Evolutionary conservation across 2,113 vertebrate species (phyloP), one percentile per base, ranked within the genome.

Genomic region (Athene cunicularia): DNA sequence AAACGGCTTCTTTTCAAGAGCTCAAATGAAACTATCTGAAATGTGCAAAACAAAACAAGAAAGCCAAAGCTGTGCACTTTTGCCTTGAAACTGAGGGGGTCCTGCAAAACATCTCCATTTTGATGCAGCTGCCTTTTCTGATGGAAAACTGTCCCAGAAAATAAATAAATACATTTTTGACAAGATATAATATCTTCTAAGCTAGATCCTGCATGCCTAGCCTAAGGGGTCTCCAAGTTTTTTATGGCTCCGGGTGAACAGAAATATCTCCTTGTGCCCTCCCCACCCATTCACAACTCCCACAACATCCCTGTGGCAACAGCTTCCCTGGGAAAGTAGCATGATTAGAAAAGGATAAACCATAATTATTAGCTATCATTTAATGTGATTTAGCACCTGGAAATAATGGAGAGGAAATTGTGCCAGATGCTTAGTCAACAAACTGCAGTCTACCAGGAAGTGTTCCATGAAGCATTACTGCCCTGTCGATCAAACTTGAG

Each of bases 291-390:
- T 21, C 86, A 21, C 94, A 67, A 67, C 86, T 79, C 91, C 91
- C 80, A 97, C 92, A 97, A 92, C 83, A 88, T 13, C 97, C 97
- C 96, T 81, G 95, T 97, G 93, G 96, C 93, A 97, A 95, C 88
- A 91, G 82, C 90, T 97, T 95, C 80, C 86, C 91, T 97, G 96
- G 94, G 96, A 96, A 97, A 97, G 94, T 15, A 66, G 86, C 70
- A 30, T 8, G 89, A 92, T 93, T 79, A 80, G 94, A 76, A 75
- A 9, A 79, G 94, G 90, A 95, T 86, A 95, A 96, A 86, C 90
- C 83, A n/a, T 95, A 88, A 93, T 97, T 97, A 92, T 97, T 64
- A 97, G 73, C 88, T 79, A 96, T 97, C 95, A 50, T 66, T 95
- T 93, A 23, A 75, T 64, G 93, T 93, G 97, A 96, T 96, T 96